Evolutionary conservation across 2,888 invertebrate species (phyloP).

Genomic region (Osedax fenrisi): DNA sequence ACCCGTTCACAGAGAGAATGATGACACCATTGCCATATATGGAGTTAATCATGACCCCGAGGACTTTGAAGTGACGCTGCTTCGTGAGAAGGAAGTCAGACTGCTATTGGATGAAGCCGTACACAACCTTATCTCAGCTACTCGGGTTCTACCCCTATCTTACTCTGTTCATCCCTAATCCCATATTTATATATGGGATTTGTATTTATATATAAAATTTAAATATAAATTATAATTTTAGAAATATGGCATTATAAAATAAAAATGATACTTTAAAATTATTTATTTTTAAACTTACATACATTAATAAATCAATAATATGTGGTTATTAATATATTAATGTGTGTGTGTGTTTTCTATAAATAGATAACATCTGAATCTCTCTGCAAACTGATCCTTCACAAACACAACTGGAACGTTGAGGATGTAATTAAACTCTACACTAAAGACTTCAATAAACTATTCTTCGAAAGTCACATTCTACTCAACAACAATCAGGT

Average conservation of each 20-base stretch:
- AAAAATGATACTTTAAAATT: no score
- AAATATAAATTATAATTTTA: no score
- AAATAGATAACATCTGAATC: slow-evolving; percentile 76
- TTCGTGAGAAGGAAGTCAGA: neutral
- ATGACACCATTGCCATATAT: neutral
- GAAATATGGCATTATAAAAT: no score
- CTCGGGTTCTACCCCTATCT: neutral
- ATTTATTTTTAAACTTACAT: no score
- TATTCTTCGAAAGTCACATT: slow-evolving; percentile 47
- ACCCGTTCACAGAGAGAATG: no score
- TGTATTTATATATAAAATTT: no score
- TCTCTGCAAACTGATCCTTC: slow-evolving; percentile 78
- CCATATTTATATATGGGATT: no score
- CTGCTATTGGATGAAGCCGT: neutral
- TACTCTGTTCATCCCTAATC: no score
- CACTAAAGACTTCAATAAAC: slow-evolving; percentile 57
- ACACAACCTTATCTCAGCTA: neutral
- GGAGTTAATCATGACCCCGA: neutral
- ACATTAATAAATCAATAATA: no score
- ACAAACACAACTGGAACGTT: slow-evolving; percentile 78
- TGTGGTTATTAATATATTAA: no score
- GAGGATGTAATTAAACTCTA: slow-evolving; percentile 66
- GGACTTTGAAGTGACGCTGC: neutral
- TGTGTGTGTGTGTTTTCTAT: no score
- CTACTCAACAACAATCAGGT: slow-evolving; percentile 2